phyloP scores from a whole-genome alignment of 1,140 invertebrate species.

The Macrosteles quadrilineatus region DNA sequence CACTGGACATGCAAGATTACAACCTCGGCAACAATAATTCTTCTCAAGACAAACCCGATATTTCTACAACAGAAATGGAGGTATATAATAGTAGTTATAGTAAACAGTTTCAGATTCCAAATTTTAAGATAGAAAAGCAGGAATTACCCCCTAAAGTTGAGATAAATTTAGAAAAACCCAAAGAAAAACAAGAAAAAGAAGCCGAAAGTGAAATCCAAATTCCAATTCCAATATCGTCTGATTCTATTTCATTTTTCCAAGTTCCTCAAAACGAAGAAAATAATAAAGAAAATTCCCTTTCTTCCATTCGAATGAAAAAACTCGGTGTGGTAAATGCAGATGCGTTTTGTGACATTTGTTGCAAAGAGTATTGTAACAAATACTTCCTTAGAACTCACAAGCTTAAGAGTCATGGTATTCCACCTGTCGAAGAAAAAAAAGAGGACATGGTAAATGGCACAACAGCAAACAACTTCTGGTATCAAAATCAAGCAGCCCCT shows the following conservation, averaged over 20 bases:
- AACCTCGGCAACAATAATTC: constrained; percentile 23
- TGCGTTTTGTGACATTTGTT: constrained; percentile 90
- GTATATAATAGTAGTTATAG: not conserved
- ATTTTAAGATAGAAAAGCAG: constrained; percentile 2
- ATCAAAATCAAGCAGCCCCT: constrained; percentile 34
- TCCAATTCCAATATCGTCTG: constrained; percentile 7
- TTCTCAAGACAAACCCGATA: constrained; percentile 26
- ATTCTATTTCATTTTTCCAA: not conserved
- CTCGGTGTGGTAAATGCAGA: constrained; percentile 21
- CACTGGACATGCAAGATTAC: constrained; percentile 32
- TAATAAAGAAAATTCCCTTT: constrained; percentile 20
- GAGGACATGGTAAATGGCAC: constrained; percentile 49
- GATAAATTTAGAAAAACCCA: constrained; percentile 19
- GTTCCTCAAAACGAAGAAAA: constrained; percentile 32
- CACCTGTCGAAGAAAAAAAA: constrained; percentile 58
- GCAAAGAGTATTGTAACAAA: constrained; percentile 94
- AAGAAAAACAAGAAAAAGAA: constrained; percentile 35
- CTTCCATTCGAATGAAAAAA: constrained; percentile 31
- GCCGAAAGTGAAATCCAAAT: constrained; percentile 32
- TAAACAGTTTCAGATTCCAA: not conserved
- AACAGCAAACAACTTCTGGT: constrained; percentile 17
- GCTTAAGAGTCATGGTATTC: constrained; percentile 75
- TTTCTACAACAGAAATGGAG: not conserved
- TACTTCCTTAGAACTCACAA: constrained; percentile 93
- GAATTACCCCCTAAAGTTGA: constrained; percentile 23